These are phyloP conservation scores for Isurus oxyrinchus DNA, from an alignment of 2,113 vertebrate genomes.

Conservation along the genomic window DNA sequence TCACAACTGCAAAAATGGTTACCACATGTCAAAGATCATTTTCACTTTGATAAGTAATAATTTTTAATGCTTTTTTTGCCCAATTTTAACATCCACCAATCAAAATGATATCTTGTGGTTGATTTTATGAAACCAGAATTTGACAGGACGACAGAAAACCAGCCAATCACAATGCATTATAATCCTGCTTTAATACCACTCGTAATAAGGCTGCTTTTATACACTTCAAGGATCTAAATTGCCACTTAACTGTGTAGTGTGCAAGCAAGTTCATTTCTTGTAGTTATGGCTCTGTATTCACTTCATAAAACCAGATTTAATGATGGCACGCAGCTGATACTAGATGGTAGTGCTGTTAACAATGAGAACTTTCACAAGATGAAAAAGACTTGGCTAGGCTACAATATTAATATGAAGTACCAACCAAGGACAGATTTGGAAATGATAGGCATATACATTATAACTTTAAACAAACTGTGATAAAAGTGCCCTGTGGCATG, in stretches of 20 bases:
- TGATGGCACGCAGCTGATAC: neutral
- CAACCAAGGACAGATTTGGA: neutral
- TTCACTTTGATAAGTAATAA: neutral
- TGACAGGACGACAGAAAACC: neutral
- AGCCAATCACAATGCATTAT: neutral
- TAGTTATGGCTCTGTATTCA: neutral
- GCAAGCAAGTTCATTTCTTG: neutral
- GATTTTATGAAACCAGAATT: neutral
- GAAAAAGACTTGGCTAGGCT: neutral
- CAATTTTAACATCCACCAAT: neutral
- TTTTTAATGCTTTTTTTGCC: neutral
- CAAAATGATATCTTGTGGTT: neutral
- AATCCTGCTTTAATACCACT: neutral
- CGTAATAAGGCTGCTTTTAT: neutral
- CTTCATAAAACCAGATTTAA: neutral
- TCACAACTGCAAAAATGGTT: neutral
- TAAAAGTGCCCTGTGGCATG: neutral
- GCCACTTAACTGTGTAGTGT: neutral
- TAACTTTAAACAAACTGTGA: neutral
- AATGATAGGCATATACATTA: neutral
- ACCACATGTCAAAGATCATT: neutral
- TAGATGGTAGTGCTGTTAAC: neutral
- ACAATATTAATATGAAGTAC: neutral
- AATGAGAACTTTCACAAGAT: neutral
- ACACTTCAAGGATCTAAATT: neutral